Evolutionary conservation across 2,113 vertebrate species (phyloP).

Genomic region (Salvelinus namaycush): DNA sequence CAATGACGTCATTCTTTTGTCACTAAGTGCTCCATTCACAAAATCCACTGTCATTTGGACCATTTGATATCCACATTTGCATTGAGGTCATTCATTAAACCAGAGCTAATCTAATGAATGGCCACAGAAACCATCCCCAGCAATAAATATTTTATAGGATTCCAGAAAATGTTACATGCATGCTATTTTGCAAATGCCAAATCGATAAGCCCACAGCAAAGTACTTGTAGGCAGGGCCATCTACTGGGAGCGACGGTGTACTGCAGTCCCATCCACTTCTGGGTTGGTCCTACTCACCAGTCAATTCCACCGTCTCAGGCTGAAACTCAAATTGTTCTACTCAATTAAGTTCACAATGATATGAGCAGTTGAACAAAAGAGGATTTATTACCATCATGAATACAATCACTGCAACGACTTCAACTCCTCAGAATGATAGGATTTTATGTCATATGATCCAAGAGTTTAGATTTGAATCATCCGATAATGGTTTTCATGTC

Average conservation of each 20-base stretch:
- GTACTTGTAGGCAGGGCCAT: slow-evolving; percentile 74
- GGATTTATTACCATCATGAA: background rate
- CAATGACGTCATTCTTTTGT: slow-evolving; percentile 77
- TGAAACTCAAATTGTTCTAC: background rate
- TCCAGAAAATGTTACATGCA: slow-evolving; percentile 57
- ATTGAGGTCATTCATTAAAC: slow-evolving; percentile 69
- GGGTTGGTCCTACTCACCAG: background rate
- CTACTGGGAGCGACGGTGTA: slow-evolving; percentile 72
- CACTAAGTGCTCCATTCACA: slow-evolving; percentile 84
- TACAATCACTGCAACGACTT: background rate
- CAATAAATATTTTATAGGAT: slow-evolving; percentile 66
- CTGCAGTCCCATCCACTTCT: slow-evolving; percentile 50
- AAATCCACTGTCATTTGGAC: slow-evolving; percentile 73
- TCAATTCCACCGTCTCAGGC: background rate
- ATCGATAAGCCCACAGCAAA: slow-evolving; percentile 48
- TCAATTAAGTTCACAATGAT: background rate
- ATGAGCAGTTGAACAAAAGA: background rate
- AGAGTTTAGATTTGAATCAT: background rate
- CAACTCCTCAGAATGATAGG: background rate
- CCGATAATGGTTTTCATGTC: background rate
- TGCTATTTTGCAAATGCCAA: slow-evolving; percentile 60
- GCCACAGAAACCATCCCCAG: slow-evolving; percentile 52
- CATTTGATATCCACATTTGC: slow-evolving; percentile 46
- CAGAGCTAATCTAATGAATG: slow-evolving; percentile 50
- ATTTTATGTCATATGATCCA: background rate